These are phyloP conservation scores for Rotaria socialis DNA, from an alignment of 2,888 invertebrate species.

Conservation along the genomic window DNA sequence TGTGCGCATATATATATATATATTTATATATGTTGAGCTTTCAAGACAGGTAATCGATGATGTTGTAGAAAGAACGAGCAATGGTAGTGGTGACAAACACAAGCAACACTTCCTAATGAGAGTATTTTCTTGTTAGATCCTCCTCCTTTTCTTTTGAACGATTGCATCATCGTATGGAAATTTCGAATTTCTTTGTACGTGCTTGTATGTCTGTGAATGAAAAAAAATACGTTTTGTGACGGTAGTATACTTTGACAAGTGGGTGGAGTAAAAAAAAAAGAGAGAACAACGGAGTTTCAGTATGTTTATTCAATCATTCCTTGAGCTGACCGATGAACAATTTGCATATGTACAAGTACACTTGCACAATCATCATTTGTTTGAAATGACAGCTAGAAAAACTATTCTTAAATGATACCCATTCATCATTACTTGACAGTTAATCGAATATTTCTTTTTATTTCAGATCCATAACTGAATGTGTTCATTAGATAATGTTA, in stretches of 20 bases:
- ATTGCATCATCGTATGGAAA: neutral
- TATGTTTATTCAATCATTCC: slow-evolving; percentile 26
- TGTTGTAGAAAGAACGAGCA: neutral
- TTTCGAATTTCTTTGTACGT: neutral
- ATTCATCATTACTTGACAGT: neutral
- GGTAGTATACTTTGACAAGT: slow-evolving; percentile 25
- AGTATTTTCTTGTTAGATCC: neutral
- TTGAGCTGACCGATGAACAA: slow-evolving; percentile 22
- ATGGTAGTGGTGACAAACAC: neutral
- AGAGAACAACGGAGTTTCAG: neutral
- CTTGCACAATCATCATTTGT: slow-evolving; percentile 9
- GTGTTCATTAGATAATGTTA: slow-evolving; percentile 23
- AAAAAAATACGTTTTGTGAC: neutral
- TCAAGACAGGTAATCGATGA: slow-evolving; percentile 16
- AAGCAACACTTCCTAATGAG: slow-evolving; percentile 21
- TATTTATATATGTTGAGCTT: neutral
- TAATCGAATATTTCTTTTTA: neutral
- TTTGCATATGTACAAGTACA: neutral
- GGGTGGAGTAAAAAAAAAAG: slow-evolving; percentile 10
- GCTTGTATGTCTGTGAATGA: slow-evolving; percentile 26
- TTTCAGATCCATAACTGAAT: neutral
- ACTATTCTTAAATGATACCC: neutral
- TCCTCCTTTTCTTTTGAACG: neutral
- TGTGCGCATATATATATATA: neutral
- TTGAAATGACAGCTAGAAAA: neutral